Conservation (phyloP, 1,140 invertebrate species). For the Drosophila murphyi region DNA sequence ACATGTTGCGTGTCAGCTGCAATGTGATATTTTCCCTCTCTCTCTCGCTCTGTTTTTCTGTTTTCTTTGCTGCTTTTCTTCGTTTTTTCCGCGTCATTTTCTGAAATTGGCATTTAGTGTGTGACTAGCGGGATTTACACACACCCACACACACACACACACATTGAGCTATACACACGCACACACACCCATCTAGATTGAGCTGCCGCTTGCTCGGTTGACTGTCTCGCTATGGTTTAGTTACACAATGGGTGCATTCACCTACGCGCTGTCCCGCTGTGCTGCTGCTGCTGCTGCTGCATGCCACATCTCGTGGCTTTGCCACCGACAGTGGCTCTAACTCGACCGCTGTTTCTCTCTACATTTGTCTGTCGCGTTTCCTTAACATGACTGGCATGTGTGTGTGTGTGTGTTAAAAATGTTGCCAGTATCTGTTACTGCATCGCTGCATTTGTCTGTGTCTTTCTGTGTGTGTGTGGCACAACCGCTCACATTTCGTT, state of each 20-base stretch:
- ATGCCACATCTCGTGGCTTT: constrained; percentile 36
- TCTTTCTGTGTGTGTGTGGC: constrained; percentile 23
- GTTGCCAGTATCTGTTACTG: constrained; percentile 82
- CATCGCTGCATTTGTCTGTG: constrained; percentile 70
- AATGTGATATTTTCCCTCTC: constrained; percentile 29
- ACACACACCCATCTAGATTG: constrained; percentile 44
- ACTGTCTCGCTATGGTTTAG: constrained; percentile 72
- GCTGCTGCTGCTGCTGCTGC: constrained; percentile 2
- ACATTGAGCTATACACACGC: constrained; percentile 10
- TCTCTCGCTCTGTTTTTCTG: not conserved
- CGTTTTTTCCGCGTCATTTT: constrained; percentile 80
- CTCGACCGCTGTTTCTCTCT: not conserved
- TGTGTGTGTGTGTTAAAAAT: constrained; percentile 68
- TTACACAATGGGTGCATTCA: constrained; percentile 84
- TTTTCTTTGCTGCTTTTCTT: not conserved
- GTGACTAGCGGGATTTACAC: constrained; percentile 78
- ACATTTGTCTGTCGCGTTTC: constrained; percentile 65
- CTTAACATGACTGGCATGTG: constrained; percentile 51
- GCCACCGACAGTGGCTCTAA: constrained; percentile 16
- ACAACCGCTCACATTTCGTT: constrained; percentile 71
- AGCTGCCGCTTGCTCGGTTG: constrained; percentile 47
- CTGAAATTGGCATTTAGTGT: constrained; percentile 81
- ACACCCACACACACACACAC: constrained; percentile 39
- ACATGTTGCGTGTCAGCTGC: constrained; percentile 61
- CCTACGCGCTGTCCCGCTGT: constrained; percentile 73